A percentile compares a stretch with the other conserved stretches of the same genome.
Conservation (phyloP, 2,797 vertebrate species). For the Borostomias antarcticus region DNA sequence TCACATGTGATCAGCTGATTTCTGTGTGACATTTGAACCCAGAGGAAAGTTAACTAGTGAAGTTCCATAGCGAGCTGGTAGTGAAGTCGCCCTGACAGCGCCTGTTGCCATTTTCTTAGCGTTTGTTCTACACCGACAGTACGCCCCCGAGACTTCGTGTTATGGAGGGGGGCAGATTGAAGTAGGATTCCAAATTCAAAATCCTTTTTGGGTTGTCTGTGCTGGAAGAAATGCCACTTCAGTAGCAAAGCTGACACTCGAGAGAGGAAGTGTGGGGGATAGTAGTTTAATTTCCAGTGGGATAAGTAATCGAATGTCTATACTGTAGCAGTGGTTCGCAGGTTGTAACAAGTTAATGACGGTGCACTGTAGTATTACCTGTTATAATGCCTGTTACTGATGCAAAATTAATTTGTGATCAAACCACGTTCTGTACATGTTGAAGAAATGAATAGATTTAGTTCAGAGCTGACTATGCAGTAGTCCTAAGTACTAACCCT, state of each 20-base stretch:
- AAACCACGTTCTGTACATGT: too few relatives aligned
- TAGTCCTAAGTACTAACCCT: too few relatives aligned
- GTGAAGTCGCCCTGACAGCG: constrained; percentile 57
- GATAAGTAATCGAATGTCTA: too few relatives aligned
- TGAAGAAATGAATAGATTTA: too few relatives aligned
- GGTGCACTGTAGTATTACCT: too few relatives aligned
- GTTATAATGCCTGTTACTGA: too few relatives aligned
- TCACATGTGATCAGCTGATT: constrained; percentile 59
- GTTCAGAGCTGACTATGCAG: too few relatives aligned
- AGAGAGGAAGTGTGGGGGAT: neutral
- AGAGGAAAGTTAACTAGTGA: constrained; percentile 48
- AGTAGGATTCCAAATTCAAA: constrained; percentile 60
- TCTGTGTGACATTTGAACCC: constrained; percentile 69
- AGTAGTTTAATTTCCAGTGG: too few relatives aligned
- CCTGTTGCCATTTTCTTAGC: constrained; percentile 58
- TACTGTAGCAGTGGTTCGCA: too few relatives aligned
- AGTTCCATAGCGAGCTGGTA: constrained; percentile 47
- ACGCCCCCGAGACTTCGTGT: constrained; percentile 56
- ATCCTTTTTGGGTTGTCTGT: constrained; percentile 57
- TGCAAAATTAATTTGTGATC: too few relatives aligned
- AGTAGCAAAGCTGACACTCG: constrained; percentile 35
- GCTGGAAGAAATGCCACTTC: constrained; percentile 57
- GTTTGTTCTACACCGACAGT: constrained; percentile 47
- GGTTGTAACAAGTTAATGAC: too few relatives aligned
- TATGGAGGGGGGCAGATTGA: constrained; percentile 57